These are phyloP conservation scores for Phanerotoma sp. DNA, from an alignment of 2,888 invertebrate species.

Conservation along the genomic window DNA sequence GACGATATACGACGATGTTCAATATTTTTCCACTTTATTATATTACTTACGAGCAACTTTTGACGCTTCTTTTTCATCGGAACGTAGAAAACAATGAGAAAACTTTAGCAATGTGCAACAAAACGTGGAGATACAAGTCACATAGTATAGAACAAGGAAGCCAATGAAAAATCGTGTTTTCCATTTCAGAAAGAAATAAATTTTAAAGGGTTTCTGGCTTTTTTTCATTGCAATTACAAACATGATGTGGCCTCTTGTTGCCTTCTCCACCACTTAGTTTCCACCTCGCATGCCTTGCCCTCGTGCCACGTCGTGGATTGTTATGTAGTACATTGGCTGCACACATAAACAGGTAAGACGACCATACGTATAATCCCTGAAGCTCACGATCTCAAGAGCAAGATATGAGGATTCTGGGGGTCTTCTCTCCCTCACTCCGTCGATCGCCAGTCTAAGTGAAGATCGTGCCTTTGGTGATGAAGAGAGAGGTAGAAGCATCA, in stretches of 20 bases:
- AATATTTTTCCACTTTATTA: too few relatives aligned
- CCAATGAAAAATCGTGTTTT: conserved; percentile 6
- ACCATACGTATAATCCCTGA: conserved; percentile 1
- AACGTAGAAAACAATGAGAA: too few relatives aligned
- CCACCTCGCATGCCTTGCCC: conserved; percentile 10
- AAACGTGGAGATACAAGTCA: neutral
- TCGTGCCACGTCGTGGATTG: conserved; percentile 14
- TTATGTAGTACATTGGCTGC: conserved; percentile 3
- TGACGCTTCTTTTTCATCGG: too few relatives aligned
- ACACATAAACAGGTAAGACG: conserved; percentile 4
- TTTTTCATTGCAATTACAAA: conserved; percentile 12
- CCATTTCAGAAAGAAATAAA: neutral
- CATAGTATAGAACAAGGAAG: neutral
- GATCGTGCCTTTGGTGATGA: neutral
- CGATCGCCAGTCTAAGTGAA: neutral
- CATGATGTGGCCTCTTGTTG: conserved; percentile 13
- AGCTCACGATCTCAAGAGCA: conserved; percentile 12
- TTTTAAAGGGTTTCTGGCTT: conserved; percentile 2
- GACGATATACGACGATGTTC: too few relatives aligned
- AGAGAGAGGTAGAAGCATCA: neutral
- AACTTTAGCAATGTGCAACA: neutral
- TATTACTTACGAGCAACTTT: too few relatives aligned
- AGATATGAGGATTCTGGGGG: conserved; percentile 7
- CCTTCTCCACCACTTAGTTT: neutral
- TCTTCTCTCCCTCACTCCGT: neutral